Conservation (phyloP, 2,797 vertebrate species). For the Neopelma chrysocephalum region DNA sequence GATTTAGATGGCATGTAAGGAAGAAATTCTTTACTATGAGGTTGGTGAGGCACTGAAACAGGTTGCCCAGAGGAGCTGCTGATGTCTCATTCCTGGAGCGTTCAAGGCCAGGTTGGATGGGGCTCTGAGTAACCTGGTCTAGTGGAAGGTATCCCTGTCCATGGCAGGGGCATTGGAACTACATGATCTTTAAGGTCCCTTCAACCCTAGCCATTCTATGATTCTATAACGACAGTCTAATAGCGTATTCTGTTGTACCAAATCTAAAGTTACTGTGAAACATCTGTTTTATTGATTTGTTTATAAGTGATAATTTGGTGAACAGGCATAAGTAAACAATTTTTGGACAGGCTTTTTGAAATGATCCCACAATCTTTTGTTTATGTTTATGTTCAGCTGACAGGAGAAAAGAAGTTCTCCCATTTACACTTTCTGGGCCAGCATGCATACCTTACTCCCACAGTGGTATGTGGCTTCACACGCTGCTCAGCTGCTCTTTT, state of each 20-base stretch:
- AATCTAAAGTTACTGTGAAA: not conserved
- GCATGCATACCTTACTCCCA: not conserved
- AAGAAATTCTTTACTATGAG: not conserved
- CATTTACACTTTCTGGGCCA: not conserved
- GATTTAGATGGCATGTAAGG: not conserved
- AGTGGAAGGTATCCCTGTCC: not conserved
- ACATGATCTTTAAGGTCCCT: not conserved
- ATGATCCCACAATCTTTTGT: not conserved
- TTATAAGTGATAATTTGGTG: not conserved
- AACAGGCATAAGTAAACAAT: not conserved
- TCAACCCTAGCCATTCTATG: not conserved
- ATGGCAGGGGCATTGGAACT: not conserved
- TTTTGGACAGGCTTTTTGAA: not conserved
- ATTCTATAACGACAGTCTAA: not conserved
- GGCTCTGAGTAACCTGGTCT: not conserved
- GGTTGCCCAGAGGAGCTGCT: not conserved
- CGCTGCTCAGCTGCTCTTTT: not conserved
- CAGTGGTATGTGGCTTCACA: not conserved
- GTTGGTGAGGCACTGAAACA: not conserved
- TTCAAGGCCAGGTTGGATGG: not conserved
- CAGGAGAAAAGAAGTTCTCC: not conserved
- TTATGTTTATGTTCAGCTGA: not conserved
- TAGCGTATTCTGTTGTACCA: not conserved
- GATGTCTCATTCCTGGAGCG: not conserved
- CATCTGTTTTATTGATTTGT: not conserved